Evolutionary conservation across 1,140 invertebrate genomes (phyloP), one percentile per base, ranked within the genome.

Genomic region (Rhopalosiphum maidis): DNA sequence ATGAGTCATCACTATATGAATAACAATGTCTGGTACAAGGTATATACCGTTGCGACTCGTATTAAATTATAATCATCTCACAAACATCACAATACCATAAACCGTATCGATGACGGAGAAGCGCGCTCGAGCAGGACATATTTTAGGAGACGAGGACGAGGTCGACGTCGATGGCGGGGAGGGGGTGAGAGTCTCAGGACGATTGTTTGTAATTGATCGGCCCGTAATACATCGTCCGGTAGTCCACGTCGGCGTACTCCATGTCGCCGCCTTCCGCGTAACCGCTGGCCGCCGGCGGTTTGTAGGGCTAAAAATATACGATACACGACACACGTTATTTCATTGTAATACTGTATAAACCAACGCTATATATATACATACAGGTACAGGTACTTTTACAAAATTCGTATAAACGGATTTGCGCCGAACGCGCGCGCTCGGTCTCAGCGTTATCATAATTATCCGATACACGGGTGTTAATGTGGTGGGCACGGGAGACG

Each of bases 181-280:
- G 60, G 30, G 54, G 60, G 60, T 1, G 60, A 77, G 60, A 7
- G 60, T 77, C 41, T 90, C 89, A 96, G 48, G 97, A 98, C 83
- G 97, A 98, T 94, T 97, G 97, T 95, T 98, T 98, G 96, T 98
- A 98, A 95, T 98, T 98, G 95, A 98, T 98, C 55, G 98, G 98
- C 94, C 98, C 98, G 95, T 98, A 98, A 94, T 90, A 90, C 25
- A 90, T 68, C 6, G 37, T 90, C 95, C 97, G 97, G 95, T 98
- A 97, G 95, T 98, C 98, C 94, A 98, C 97, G 95, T 98, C 98
- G 82, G 98, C 98, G 95, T 98, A 98, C 95, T 98, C 97, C 95
- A 98, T 96, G 94, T 96, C 98, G 95, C 97, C 96, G 94, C 96
- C 96, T 94, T 97, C 96, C 48, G 77, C 91, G 48, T 82, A 86